Evolutionary conservation across 2,888 invertebrate genomes (phyloP), one percentile per base, ranked within the genome.

Genomic region (Brachycybe producta): DNA sequence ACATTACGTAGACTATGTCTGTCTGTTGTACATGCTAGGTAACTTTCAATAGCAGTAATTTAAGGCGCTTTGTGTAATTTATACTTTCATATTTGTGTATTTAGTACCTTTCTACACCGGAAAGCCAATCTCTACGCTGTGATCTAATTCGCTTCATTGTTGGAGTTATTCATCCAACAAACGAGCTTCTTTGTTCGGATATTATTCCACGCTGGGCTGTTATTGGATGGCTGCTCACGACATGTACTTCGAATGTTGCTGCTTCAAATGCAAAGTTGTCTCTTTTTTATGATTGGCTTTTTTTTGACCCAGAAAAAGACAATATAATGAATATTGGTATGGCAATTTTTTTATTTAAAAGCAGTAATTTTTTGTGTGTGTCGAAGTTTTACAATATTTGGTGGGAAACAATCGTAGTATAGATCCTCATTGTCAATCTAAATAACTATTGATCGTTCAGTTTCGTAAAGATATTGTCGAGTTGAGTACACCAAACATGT

Each of bases 121-220:
- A 92, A 70, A 86, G 87, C 55, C 88, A 90, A 66, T 83, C 87
- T 26, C 71, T 92, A 46, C 74, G 91, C 58, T 87, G 88, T 71
- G 91, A 92, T 70, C 80, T 92, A 68, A 92, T 92, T 62, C 75
- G 92, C 41, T 92, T 87, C 66, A 87, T 92, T 60, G 88, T 91
- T 58, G 86, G 87, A 53, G 87, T 88, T 2, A 88, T 92, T 65
- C 91, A 91, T 70, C 91, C 91, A 42, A 83, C 88, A 32, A 91
- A 91, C 69, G 90, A 91, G 69, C 73, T 90, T 43, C 72, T 91
- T 47, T 85, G 87, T 68, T 90, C 90, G n/a, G 90, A 91, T 65
- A 84, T 91, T 65, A 88, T 88, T 67, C 91, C 91, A 57, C 75
- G 91, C 59, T 91, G 91, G 91, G 90, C 90, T 56, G 85, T 91